Conservation (phyloP, 2,888 invertebrate species). For the Ichneumon xanthorius region DNA sequence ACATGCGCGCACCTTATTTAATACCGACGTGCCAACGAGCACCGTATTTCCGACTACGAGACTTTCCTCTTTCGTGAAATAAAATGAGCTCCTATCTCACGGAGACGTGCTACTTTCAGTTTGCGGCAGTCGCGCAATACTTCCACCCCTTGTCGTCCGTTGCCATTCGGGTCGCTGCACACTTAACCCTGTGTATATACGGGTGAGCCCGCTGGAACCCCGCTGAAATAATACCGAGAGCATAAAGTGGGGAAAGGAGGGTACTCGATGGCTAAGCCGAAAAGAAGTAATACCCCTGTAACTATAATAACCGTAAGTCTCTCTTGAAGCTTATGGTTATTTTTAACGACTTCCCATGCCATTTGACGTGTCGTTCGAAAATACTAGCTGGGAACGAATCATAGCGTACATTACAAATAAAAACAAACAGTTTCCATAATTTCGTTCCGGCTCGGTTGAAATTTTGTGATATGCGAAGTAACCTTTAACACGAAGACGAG, state of each 20-base stretch:
- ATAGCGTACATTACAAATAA: not conserved
- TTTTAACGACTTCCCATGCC: not conserved
- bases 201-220: not conserved
- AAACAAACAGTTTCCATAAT: not conserved
- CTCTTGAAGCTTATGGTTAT: not conserved
- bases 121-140: constrained; percentile 3
- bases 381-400: not conserved
- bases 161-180: not conserved
- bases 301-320: not conserved
- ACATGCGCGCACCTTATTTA: constrained; percentile 6
- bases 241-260: not conserved
- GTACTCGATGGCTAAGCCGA: not conserved
- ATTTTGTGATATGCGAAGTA: not conserved
- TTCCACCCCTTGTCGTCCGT: not conserved
- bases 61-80: constrained; percentile 36
- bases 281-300: not conserved
- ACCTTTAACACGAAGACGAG: not conserved
- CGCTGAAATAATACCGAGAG: not conserved
- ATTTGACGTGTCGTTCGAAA: not conserved
- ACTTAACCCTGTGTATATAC: constrained; percentile 8
- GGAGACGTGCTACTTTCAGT: constrained; percentile 2
- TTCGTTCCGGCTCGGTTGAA: not conserved
- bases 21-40: constrained; percentile 29
- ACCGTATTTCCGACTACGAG: constrained; percentile 22
- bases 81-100: constrained; percentile 24